Evolutionary conservation across 2,888 invertebrate species (phyloP), one percentile per base, ranked within the genome.

Genomic region (Hydriomena furcata): DNA sequence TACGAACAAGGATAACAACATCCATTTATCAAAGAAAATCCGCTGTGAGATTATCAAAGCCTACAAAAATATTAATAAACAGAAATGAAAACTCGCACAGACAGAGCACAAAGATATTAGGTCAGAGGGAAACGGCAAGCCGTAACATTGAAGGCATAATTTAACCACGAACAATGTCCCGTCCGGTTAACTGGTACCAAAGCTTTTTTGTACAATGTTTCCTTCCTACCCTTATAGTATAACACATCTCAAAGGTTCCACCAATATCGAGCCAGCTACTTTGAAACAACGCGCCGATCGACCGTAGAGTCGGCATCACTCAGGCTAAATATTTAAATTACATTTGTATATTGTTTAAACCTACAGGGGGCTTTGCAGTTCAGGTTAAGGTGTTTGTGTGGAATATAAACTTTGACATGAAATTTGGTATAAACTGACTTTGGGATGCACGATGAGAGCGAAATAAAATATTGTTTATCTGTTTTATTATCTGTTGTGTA

Each of bases 81-180:
- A 55, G 37, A 58, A 61, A 58, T 60, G 60, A 64, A 63, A 61
- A 65, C 54, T 56, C 52, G 58, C 55, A 58, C 54, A 61, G 51
- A 24, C 24, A 24, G 54, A 56, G 60, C 54, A 63, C 61, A 63
- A 61, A 66, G 68, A 68, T 67, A 66, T 65, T 64, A 71, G 76
- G 71, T 72, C 70, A 74, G 71, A 70, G 68, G 72, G 65, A 71
- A 76, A 68, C 62, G 57, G 63, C 66, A 62, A 65, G 63, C 67
- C 68, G 71, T 75, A 70, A 69, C 68, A 66, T 70, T 68, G 73
- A 69, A 71, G 67, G 73, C 66, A 80, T 79, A 79, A 80, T 79
- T 80, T 73, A 65, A 66, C 67, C 65, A 63, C 58, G 64, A 73
- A 76, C 76, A 78, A 73, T 69, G 74, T 75, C 70, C 68, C 68